Base-by-base conservation (phyloP, 1,140 invertebrate genomes). In the Papilio polytes region DNA sequence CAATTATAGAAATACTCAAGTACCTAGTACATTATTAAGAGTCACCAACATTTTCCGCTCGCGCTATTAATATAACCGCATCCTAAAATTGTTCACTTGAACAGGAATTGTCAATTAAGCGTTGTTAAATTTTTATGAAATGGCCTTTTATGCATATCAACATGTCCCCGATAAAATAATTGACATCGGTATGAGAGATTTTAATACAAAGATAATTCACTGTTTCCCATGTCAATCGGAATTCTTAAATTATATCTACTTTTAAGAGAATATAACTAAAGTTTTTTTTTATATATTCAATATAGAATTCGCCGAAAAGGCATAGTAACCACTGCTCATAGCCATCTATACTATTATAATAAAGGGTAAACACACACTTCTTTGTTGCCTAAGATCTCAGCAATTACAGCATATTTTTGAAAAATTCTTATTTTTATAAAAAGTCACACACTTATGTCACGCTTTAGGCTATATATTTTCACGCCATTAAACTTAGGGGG, bases 21-120 rank as follows among this genome's bases (percentile, higher is more conserved):
- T 48, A 13, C 15, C 46, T 48, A 36, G 44, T 46, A 48, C 46
- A 48, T 1, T 18, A 56, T 59, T 59, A n/a, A n/a, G 9, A 4
- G 6, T 59, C 1, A 10, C 31, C 26, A 31, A 66, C 36, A 66
- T 20, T 46, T 44, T 26, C n/a, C 59, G 77, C 41, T 36, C 7
- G 3, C 56, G 36, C 56, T 66, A 66, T 20, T 66, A 31, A 78
- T 41, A 66, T 66, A 59, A 76, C 46, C 74, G 20, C 74, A 51
- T 46, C n/a, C 59, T n/a, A 48, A 78, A 48, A 46, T 51, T 26
- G 44, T 76, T 46, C 77, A 59, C 77, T 78, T n/a, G 77, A 44
- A 78, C 77, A 63, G 77, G 77, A 78, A 78, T 78, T 78, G 77
- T 78, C 77, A 78, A 78, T 78, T 78, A 78, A 66, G 77, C 77